Percentiles rank a stretch among this genome's conserved stretches.
Evolutionary conservation across 2,113 vertebrate genomes (phyloP).

Genomic region (Rallus limicola): DNA sequence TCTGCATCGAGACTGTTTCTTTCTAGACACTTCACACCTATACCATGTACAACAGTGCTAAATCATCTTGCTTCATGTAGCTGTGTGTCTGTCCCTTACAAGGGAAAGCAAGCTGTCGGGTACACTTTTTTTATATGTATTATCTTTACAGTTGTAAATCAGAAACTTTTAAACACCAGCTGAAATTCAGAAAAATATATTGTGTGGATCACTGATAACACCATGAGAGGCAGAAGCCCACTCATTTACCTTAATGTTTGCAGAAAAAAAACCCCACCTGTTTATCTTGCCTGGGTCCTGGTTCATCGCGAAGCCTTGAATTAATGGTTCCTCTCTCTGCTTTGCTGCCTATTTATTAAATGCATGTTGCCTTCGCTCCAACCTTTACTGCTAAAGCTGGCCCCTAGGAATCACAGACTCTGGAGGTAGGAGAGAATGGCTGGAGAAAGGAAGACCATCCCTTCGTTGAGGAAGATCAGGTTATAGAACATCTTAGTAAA

Average conservation of each 20-base stretch:
- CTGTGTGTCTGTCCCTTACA: background rate
- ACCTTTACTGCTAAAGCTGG: too few species aligned
- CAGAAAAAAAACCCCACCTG: background rate
- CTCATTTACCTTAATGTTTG: background rate
- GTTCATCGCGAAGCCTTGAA: background rate
- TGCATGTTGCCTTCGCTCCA: too few species aligned
- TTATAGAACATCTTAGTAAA: too few species aligned
- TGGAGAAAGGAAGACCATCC: too few species aligned
- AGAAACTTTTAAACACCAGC: background rate
- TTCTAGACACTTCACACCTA: background rate
- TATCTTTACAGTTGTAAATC: background rate
- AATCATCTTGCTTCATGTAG: background rate
- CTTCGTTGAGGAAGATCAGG: too few species aligned
- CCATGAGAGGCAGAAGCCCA: background rate
- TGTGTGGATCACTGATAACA: background rate
- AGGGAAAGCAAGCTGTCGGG: background rate
- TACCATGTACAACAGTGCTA: background rate
- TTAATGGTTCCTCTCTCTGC: background rate
- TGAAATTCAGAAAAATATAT: background rate
- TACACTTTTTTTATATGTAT: background rate
- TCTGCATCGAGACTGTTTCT: background rate
- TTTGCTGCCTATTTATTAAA: too few species aligned
- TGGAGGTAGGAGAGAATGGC: too few species aligned
- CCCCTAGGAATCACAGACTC: too few species aligned
- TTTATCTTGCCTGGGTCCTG: background rate